Evolutionary conservation across 2,113 vertebrate species (phyloP).

Genomic region (Acrocephalus arundinaceus): DNA sequence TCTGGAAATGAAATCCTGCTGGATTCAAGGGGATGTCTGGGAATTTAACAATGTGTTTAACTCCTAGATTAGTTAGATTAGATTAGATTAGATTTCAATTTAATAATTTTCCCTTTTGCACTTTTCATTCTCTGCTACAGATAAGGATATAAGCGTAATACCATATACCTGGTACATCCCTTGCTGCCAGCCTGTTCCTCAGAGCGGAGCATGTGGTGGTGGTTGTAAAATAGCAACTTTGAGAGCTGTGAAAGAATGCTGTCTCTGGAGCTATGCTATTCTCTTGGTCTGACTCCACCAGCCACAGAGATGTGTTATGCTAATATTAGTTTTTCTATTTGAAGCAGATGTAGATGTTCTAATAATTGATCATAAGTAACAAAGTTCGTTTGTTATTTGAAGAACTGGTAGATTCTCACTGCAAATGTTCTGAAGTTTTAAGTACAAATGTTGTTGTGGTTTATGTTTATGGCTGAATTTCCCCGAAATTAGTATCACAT

Average conservation of each 20-base stretch:
- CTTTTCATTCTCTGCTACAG: not conserved
- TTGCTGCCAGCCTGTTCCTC: not conserved
- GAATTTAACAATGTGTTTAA: not conserved
- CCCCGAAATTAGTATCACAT: not conserved
- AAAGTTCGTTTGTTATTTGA: not conserved
- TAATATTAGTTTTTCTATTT: not conserved
- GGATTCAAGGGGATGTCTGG: not conserved
- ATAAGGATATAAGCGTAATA: not conserved
- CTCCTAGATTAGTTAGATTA: no score
- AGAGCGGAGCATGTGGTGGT: not conserved
- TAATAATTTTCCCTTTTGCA: not conserved
- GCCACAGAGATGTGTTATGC: not conserved
- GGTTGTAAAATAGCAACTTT: not conserved
- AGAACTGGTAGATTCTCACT: not conserved
- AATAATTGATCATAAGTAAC: not conserved
- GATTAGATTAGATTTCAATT: not conserved
- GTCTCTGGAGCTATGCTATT: not conserved
- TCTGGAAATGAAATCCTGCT: not conserved
- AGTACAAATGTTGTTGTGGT: not conserved
- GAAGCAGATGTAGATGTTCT: not conserved
- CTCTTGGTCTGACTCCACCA: not conserved
- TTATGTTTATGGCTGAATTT: not conserved
- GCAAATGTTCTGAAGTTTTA: not conserved
- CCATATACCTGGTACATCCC: not conserved
- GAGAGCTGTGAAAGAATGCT: rapidly evolving